Percentiles rank a stretch among this genome's conserved stretches.
Evolutionary conservation across 2,797 vertebrate genomes (phyloP).

Genomic region (Xyrichtys novacula): DNA sequence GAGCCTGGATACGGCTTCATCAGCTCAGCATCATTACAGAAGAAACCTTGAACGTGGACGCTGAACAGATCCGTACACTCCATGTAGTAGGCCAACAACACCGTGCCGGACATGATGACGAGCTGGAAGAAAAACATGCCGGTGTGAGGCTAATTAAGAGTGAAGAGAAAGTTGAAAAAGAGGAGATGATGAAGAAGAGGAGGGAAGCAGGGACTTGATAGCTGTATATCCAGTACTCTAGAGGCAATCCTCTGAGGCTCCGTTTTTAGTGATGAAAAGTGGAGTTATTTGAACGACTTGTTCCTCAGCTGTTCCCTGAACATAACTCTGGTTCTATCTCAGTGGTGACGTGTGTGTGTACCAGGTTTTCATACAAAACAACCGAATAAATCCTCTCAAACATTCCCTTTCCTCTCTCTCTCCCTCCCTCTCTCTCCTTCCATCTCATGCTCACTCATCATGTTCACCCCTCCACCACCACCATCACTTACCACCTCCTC

Average conservation of each 20-base stretch:
- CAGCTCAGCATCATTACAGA: slow-evolving; percentile 96
- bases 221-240: slow-evolving; percentile 31
- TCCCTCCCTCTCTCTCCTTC: slow-evolving; percentile 29
- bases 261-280: slow-evolving; percentile 9
- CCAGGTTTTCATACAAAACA: slow-evolving; percentile 45
- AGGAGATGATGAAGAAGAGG: slow-evolving; percentile 11
- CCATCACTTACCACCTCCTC: slow-evolving; percentile 70
- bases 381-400: slow-evolving; percentile 53
- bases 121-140: slow-evolving; percentile 94
- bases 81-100: slow-evolving; percentile 97
- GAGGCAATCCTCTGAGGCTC: slow-evolving; percentile 1
- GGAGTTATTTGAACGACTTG: slow-evolving; percentile 6
- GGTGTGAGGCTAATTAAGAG: slow-evolving; percentile 9
- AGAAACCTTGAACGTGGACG: slow-evolving; percentile 98
- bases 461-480: slow-evolving; percentile 26
- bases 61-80: slow-evolving; percentile 97
- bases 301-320: slow-evolving; percentile 17
- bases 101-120: slow-evolving; percentile 98
- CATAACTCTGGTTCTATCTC: slow-evolving; percentile 20
- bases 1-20: slow-evolving; percentile 97
- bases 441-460: slow-evolving; percentile 43
- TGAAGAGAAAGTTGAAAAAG: slow-evolving; percentile 25
- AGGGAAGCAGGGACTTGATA: slow-evolving; percentile 27
- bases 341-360: slow-evolving; percentile 44
- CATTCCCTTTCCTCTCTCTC: slow-evolving; percentile 23